Evolutionary conservation across 2,888 invertebrate genomes (phyloP), one percentile per base, ranked within the genome.

Genomic region (Omphaloscelis lunosa): DNA sequence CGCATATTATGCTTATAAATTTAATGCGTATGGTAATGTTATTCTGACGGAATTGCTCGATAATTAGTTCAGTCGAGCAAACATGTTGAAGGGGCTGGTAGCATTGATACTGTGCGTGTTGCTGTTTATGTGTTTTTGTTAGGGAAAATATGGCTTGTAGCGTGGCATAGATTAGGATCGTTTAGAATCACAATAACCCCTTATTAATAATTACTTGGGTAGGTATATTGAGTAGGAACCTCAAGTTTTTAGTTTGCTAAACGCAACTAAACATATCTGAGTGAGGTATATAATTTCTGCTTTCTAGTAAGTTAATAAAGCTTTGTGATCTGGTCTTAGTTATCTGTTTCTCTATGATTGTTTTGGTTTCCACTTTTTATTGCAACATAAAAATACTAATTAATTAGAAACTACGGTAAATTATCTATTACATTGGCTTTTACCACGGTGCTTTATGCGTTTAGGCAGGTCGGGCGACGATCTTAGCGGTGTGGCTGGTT

Each of bases 1-100:
- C 77, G 70, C 75, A 61, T 80, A 75, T 65, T 82, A 80, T 77
- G 77, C 62, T 79, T 72, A 80, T 83, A 72, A 72, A 70, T 75
- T 72, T 27, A 68, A 77, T 80, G 73, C 66, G 39, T 76, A 82
- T 70, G 75, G 59, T 79, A 76, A 87, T 86, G 69, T 51, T 51
- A 65, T 71, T 68, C 53, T 48, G 70, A 73, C 73, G 69, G 79
- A 83, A 86, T 83, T 75, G 66, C 58, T 58, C 51, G 70, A 75
- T 69, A 75, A 73, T 76, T 69, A 75, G 70, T 67, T 77, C 53
- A 77, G 75, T 69, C 41, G 71, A 75, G 67, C 69, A 75, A 68
- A 41, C 59, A 51, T 27, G 12, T 8, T 58, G 48, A 1, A 41
- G 56, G 61, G 34, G 8, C 59, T 58, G 56, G 34, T 59, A 62